A percentile compares a stretch with the other conserved stretches of the same genome.
Evolutionary conservation across 1,140 invertebrate species (phyloP).

Genomic region (Plectrocnemia conspersa): DNA sequence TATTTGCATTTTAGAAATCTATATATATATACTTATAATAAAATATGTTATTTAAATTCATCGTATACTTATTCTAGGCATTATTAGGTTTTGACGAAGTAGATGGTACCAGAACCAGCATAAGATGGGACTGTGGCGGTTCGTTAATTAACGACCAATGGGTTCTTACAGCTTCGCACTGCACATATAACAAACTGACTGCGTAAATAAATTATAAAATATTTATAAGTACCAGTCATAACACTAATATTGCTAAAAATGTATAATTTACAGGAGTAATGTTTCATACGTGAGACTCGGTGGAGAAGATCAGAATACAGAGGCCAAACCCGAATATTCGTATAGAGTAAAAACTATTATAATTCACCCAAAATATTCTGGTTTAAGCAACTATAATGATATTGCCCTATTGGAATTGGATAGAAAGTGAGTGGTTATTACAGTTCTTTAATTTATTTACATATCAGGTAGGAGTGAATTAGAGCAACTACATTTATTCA

Average conservation of each 20-base stretch:
- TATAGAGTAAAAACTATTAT: conserved; percentile 4
- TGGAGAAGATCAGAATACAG: conserved; percentile 2
- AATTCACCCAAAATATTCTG: conserved; percentile 28
- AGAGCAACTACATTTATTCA: too few species aligned
- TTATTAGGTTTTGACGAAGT: not conserved
- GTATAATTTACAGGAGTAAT: too few species aligned
- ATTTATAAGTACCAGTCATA: too few species aligned
- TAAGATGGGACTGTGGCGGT: conserved; percentile 33
- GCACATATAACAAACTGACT: conserved; percentile 11
- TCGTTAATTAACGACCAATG: conserved; percentile 24
- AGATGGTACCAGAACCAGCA: not conserved
- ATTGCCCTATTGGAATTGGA: conserved; percentile 41
- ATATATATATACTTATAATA: not conserved
- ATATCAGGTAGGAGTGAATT: too few species aligned
- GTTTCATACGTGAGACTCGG: conserved; percentile 22
- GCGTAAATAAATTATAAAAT: too few species aligned
- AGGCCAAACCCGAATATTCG: not conserved
- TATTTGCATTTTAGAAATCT: not conserved
- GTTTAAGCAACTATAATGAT: conserved; percentile 38
- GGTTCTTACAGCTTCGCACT: conserved; percentile 33
- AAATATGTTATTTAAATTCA: not conserved
- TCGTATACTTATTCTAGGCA: conserved; percentile 6
- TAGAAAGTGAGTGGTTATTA: conserved; percentile 11
- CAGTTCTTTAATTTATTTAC: too few species aligned
- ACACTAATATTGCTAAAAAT: too few species aligned